phyloP scores from a whole-genome alignment of 2,888 invertebrate species.

The Oscheius onirici region DNA sequence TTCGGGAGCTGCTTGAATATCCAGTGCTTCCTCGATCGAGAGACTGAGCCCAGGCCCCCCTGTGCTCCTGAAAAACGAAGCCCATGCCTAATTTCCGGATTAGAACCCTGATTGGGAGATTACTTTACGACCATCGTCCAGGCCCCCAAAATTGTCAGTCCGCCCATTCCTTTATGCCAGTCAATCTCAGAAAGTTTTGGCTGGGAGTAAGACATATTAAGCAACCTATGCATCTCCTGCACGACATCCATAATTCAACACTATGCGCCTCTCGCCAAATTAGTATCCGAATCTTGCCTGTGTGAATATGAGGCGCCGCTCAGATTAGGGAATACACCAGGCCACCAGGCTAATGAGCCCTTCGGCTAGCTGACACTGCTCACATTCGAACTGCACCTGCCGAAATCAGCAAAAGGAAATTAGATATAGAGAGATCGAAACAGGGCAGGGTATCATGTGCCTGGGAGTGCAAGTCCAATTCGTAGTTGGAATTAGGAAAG shows the following conservation, averaged over 20 bases:
- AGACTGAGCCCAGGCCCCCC: background rate
- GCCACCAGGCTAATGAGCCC: constrained; percentile 26
- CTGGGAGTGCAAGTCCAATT: too few species aligned
- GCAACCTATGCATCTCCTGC: constrained; percentile 15
- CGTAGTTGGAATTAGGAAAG: too few species aligned
- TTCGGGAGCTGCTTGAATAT: too few species aligned
- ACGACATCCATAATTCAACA: constrained; percentile 32
- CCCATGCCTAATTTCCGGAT: constrained; percentile 32
- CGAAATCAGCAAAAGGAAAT: constrained; percentile 20
- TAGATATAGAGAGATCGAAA: background rate
- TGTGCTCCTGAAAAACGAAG: constrained; percentile 21
- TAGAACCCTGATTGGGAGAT: constrained; percentile 31
- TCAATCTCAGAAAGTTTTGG: background rate
- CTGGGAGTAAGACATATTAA: constrained; percentile 21
- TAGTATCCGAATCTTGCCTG: constrained; percentile 32
- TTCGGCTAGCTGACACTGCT: background rate
- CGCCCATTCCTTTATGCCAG: background rate
- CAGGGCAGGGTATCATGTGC: background rate
- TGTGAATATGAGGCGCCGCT: constrained; percentile 32
- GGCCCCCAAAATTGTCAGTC: background rate
- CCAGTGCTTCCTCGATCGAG: too few species aligned
- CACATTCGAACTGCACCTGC: constrained; percentile 30
- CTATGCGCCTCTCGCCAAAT: constrained; percentile 35
- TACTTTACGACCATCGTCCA: constrained; percentile 14
- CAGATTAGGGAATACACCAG: constrained; percentile 34